These are phyloP conservation scores for Nasua narica DNA, from an alignment of 2,797 vertebrate genomes.

Conservation along the genomic window DNA sequence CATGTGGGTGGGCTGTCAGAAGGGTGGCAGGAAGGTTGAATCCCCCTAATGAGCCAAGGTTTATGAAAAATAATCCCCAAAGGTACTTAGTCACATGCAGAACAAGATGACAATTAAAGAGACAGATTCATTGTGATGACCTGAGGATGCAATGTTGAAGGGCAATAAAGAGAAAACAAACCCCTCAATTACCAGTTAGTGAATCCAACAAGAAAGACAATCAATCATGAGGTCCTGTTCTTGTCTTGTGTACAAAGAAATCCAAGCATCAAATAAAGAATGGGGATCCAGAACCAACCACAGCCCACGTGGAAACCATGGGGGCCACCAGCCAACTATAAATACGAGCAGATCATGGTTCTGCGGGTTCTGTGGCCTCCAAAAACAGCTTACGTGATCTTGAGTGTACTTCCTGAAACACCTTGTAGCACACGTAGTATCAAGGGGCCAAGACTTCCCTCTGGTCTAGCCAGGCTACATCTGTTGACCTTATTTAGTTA, in stretches of 20 bases:
- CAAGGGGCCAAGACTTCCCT: neutral
- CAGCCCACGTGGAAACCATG: neutral
- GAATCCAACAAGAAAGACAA: neutral
- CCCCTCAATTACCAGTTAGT: slow-evolving; percentile 12
- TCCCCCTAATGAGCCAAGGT: neutral
- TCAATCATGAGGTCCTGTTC: neutral
- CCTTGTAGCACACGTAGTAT: neutral
- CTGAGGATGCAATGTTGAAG: neutral
- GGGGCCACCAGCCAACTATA: neutral
- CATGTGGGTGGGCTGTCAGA: neutral
- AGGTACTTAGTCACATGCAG: neutral
- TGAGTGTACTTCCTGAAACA: neutral
- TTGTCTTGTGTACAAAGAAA: slow-evolving; percentile 7
- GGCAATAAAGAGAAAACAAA: slow-evolving; percentile 35
- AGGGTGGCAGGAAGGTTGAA: neutral
- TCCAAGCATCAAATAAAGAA: neutral
- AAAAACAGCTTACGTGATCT: neutral
- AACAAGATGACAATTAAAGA: slow-evolving; percentile 13
- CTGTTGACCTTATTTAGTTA: neutral
- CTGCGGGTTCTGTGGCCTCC: neutral
- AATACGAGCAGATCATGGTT: neutral
- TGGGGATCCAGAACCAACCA: neutral
- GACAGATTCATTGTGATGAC: neutral
- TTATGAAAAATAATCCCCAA: slow-evolving; percentile 45
- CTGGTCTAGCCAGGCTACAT: neutral